These are phyloP conservation scores for Sesamia inferens DNA, from an alignment of 2,888 invertebrate species.

Conservation along the genomic window DNA sequence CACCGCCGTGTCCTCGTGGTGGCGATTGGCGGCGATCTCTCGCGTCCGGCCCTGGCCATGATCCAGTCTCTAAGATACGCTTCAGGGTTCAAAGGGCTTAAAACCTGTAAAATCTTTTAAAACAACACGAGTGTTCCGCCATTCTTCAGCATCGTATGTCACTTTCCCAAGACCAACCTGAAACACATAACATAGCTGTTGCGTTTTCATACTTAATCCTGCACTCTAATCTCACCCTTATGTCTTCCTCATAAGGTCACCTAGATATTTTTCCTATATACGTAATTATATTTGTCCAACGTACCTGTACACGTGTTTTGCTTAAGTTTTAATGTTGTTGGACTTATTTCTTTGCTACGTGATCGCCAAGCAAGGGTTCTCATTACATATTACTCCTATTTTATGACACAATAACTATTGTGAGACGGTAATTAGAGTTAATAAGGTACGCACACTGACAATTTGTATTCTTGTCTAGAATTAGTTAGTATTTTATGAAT, in stretches of 20 bases:
- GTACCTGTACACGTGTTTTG: slow-evolving; percentile 72
- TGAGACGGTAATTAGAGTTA: slow-evolving; percentile 24
- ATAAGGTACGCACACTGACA: slow-evolving; percentile 31
- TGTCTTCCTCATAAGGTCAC: slow-evolving; percentile 29
- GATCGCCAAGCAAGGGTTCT: slow-evolving; percentile 67
- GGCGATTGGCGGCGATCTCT: too few species aligned
- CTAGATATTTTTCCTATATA: slow-evolving; percentile 21
- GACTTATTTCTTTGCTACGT: slow-evolving; percentile 77
- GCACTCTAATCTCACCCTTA: slow-evolving; percentile 54
- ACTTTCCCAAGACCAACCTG: slow-evolving; percentile 63
- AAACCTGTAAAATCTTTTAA: not conserved
- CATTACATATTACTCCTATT: slow-evolving; percentile 70
- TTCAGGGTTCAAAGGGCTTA: not conserved
- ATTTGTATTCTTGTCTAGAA: slow-evolving; percentile 26
- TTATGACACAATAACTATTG: slow-evolving; percentile 54
- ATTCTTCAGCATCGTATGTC: slow-evolving; percentile 56
- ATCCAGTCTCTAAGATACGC: not conserved
- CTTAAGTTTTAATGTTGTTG: slow-evolving; percentile 74
- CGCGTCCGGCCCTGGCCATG: too few species aligned
- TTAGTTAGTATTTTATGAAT: not conserved
- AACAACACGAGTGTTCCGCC: not conserved
- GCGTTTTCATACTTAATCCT: slow-evolving; percentile 54
- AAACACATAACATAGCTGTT: slow-evolving; percentile 63
- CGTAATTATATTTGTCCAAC: slow-evolving; percentile 52
- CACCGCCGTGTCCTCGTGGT: too few species aligned